Percentiles rank a stretch among this genome's conserved stretches.
phyloP scores from a whole-genome alignment of 2,113 vertebrate genomes.

The Sylvilagus bachmani region DNA sequence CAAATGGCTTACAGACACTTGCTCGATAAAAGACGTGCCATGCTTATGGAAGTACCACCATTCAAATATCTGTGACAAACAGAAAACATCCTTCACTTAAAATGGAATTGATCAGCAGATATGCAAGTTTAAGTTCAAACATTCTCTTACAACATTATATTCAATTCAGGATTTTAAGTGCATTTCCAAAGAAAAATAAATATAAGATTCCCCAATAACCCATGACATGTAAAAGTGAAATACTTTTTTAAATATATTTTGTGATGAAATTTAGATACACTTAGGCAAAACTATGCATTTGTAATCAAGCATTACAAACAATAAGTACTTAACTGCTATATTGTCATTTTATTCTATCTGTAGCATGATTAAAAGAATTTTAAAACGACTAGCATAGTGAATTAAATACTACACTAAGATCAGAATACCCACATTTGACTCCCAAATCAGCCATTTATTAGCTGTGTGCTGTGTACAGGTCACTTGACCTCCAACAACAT shows the following conservation, averaged over 20 bases:
- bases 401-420: not conserved
- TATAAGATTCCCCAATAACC: not conserved
- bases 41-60: constrained; percentile 99
- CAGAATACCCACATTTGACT: not conserved
- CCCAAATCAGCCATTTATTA: not conserved
- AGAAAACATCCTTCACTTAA: constrained; percentile 66
- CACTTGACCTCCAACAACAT: constrained; percentile 35
- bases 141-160: not conserved
- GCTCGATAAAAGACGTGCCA: constrained; percentile 98
- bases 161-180: too few relatives aligned
- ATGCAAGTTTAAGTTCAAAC: not conserved
- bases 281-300: constrained; percentile 27
- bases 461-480: not conserved
- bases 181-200: not conserved
- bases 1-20: constrained; percentile 98
- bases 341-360: constrained; percentile 37
- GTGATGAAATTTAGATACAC: constrained; percentile 45
- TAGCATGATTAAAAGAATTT: constrained; percentile 45
- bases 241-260: constrained; percentile 2
- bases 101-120: not conserved
- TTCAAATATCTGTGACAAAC: constrained; percentile 94
- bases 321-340: constrained; percentile 5
- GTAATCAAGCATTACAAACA: constrained; percentile 56
- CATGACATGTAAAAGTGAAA: constrained; percentile 23
- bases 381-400: not conserved